Conservation (phyloP, 2,888 invertebrate genomes). For the Andrena hattorfiana region DNA sequence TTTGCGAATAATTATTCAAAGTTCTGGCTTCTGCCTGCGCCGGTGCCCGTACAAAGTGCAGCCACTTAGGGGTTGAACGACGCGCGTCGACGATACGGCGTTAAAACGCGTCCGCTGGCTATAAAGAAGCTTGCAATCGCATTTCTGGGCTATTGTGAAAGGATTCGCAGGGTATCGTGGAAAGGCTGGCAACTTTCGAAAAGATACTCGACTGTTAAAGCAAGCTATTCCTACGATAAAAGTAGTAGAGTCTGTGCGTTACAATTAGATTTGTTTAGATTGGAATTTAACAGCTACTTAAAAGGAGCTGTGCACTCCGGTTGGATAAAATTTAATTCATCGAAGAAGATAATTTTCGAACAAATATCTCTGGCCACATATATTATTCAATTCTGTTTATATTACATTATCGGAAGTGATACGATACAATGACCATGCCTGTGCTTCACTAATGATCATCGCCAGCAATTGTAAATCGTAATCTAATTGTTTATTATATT, state of each 20-base stretch:
- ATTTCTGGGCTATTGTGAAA: neutral
- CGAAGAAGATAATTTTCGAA: no score
- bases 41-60: conserved; percentile 29
- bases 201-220: neutral
- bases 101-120: conserved; percentile 10
- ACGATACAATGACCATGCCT: neutral
- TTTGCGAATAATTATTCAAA: conserved; percentile 70
- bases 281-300: no score
- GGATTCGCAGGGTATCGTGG: neutral
- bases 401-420: neutral
- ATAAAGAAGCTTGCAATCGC: neutral
- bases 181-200: neutral
- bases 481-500: no score
- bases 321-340: no score
- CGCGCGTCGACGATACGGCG: conserved; percentile 19
- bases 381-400: neutral
- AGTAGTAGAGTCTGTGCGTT: no score
- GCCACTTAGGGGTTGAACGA: conserved; percentile 28
- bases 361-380: no score
- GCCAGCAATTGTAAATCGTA: neutral
- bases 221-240: no score
- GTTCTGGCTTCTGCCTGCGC: conserved; percentile 35
- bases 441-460: neutral
- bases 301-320: no score
- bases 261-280: no score